A percentile compares a stretch with the other conserved stretches of the same genome.
Conservation (phyloP, 2,113 vertebrate species). For the Lophura nycthemera region DNA sequence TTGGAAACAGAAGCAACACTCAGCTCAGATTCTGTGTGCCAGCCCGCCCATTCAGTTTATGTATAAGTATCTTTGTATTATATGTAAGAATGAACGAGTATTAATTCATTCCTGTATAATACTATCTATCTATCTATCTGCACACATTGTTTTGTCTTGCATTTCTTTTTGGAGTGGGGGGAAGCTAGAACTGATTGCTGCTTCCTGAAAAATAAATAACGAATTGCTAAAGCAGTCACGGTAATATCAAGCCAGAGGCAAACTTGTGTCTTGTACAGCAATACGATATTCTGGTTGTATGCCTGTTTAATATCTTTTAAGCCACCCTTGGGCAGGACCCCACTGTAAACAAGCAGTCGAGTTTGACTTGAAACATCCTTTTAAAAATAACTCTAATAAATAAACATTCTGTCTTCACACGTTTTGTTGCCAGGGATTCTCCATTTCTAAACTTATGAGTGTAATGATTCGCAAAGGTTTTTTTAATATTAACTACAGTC, state of each 20-base stretch:
- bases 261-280: conserved; percentile 23
- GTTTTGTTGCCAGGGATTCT: conserved; percentile 56
- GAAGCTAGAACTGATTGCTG: not conserved
- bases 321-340: conserved; percentile 65
- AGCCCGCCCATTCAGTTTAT: not conserved
- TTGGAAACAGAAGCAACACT: not conserved
- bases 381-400: conserved; percentile 68
- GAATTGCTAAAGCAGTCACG: not conserved
- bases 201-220: conserved; percentile 40
- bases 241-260: conserved; percentile 48
- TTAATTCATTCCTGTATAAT: not conserved
- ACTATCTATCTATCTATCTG: not conserved
- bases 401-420: conserved; percentile 67
- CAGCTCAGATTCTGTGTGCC: not conserved
- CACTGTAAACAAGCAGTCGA: conserved; percentile 63
- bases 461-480: conserved; percentile 33
- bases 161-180: not conserved
- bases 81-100: not conserved
- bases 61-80: not conserved
- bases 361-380: conserved; percentile 68
- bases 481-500: not conserved
- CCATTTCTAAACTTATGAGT: conserved; percentile 22
- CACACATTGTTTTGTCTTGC: not conserved
- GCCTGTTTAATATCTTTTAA: conserved; percentile 67
- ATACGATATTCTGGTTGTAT: conserved; percentile 45